phyloP scores from a whole-genome alignment of 2,888 invertebrate genomes.

The Scaptomyza flava region DNA sequence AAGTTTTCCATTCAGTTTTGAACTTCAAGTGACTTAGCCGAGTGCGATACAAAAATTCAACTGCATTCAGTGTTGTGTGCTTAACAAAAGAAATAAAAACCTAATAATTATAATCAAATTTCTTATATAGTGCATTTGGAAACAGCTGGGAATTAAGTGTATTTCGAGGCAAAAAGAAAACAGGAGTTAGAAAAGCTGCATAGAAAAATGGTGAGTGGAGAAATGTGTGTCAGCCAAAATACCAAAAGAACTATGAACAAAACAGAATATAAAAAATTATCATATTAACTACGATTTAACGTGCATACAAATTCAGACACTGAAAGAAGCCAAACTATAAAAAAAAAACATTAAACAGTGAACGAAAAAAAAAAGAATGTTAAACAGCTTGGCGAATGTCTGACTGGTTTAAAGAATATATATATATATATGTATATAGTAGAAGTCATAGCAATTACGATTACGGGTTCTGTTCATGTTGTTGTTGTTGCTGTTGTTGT shows the following conservation, averaged over 20 bases:
- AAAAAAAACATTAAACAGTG: slow-evolving; percentile 41
- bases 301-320: slow-evolving; percentile 23
- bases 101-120: slow-evolving; percentile 2
- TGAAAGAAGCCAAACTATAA: slow-evolving; percentile 51
- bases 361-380: slow-evolving; percentile 71
- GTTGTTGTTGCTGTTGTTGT: slow-evolving; percentile 11
- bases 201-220: slow-evolving; percentile 67
- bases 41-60: slow-evolving; percentile 16
- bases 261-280: slow-evolving; percentile 55
- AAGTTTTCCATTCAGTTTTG: neutral
- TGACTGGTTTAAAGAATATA: slow-evolving; percentile 24
- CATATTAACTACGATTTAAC: slow-evolving; percentile 44
- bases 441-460: slow-evolving; percentile 58
- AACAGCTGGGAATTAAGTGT: neutral
- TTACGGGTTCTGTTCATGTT: slow-evolving; percentile 59
- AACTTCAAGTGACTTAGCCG: slow-evolving; percentile 20
- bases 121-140: slow-evolving; percentile 20
- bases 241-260: slow-evolving; percentile 34
- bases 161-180: neutral
- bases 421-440: neutral
- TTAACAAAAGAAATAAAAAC: neutral
- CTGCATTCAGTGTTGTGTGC: slow-evolving; percentile 17
- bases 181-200: slow-evolving; percentile 11
- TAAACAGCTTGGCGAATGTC: slow-evolving; percentile 48
- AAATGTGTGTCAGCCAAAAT: slow-evolving; percentile 56